phyloP scores from a whole-genome alignment of 2,797 vertebrate genomes.

The Aldrovandia affinis region DNA sequence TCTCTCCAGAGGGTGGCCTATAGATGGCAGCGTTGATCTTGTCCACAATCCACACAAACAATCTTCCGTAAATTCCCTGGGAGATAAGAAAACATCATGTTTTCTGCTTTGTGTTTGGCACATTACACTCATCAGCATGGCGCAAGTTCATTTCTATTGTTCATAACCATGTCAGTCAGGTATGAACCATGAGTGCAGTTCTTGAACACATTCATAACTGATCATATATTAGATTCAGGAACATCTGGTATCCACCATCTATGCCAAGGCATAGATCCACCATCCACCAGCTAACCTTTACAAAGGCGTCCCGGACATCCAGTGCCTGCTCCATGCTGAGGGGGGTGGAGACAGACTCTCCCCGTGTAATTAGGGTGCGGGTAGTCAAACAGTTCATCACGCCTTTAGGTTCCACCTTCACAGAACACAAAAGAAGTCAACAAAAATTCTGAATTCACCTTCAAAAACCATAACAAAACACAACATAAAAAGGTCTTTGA shows the following conservation, averaged over 20 bases:
- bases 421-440: slow-evolving; percentile 36
- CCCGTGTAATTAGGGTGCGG: slow-evolving; percentile 92
- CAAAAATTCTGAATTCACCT: background rate
- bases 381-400: slow-evolving; percentile 96
- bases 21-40: slow-evolving; percentile 97
- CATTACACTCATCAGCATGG: background rate
- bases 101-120: background rate
- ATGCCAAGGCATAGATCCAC: no score
- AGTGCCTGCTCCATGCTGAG: slow-evolving; percentile 93
- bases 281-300: slow-evolving; percentile 79
- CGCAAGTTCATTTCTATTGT: background rate
- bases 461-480: no score
- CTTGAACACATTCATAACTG: background rate
- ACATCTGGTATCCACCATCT: background rate
- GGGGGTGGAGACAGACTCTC: slow-evolving; percentile 93
- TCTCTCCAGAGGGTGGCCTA: slow-evolving; percentile 82
- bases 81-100: slow-evolving; percentile 28
- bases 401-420: slow-evolving; percentile 86
- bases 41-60: slow-evolving; percentile 98
- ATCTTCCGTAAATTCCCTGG: slow-evolving; percentile 92
- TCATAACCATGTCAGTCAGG: background rate
- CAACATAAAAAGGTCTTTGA: no score
- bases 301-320: slow-evolving; percentile 93
- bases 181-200: background rate
- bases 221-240: background rate